These are phyloP conservation scores for Urocolius indicus DNA, from an alignment of 2,113 vertebrate genomes.

Conservation along the genomic window DNA sequence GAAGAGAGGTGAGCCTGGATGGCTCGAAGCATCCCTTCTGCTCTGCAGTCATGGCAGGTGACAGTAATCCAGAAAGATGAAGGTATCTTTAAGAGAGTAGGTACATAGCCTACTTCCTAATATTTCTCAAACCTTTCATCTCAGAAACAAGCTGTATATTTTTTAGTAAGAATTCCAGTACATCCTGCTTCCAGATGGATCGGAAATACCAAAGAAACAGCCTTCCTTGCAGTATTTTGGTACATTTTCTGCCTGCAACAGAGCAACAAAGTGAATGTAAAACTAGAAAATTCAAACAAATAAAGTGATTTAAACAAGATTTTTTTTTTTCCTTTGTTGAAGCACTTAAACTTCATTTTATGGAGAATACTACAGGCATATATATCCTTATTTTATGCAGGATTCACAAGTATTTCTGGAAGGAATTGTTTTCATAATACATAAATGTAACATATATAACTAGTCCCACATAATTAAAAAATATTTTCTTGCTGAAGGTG, in stretches of 20 bases:
- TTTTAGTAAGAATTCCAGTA: neutral
- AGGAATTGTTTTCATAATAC: neutral
- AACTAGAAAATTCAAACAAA: slow-evolving; percentile 16
- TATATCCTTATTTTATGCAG: neutral
- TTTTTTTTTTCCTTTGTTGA: neutral
- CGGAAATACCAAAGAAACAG: slow-evolving; percentile 45
- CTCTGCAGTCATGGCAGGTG: neutral
- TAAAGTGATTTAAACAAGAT: neutral
- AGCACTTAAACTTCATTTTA: neutral
- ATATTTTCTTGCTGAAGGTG: neutral
- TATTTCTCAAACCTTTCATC: neutral
- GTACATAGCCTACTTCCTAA: neutral
- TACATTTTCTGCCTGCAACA: slow-evolving; percentile 29
- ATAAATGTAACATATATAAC: neutral
- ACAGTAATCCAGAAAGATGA: neutral
- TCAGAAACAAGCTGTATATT: neutral
- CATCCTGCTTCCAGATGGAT: slow-evolving; percentile 59
- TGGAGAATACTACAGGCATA: neutral
- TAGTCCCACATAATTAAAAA: neutral
- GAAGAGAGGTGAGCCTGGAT: neutral
- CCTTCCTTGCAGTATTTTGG: slow-evolving; percentile 13
- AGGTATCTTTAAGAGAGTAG: neutral
- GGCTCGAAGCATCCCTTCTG: neutral
- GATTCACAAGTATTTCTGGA: neutral
- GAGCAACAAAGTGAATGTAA: neutral